Evolutionary conservation across 1,140 invertebrate species (phyloP), one percentile per base, ranked within the genome.

Genomic region (Octopus bimaculoides): DNA sequence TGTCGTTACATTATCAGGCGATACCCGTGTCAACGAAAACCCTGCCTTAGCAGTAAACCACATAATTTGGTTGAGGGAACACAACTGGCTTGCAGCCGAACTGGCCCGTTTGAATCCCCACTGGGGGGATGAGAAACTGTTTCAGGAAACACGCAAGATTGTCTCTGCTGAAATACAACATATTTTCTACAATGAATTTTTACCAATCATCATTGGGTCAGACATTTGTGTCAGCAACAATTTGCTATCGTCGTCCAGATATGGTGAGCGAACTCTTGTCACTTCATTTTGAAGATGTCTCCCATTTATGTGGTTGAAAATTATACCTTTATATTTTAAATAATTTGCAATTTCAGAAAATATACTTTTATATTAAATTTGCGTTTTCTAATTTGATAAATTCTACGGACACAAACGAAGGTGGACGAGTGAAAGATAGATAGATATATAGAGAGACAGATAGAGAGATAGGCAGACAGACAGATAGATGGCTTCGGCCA

Each of bases 31-130:
- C 0, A 98, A 98, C 89, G 96, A 98, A 86, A 92, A 93, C 82
- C 93, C 97, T 12, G 97, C 95, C 5, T 91, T 99, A 5, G 91
- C 96, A 17, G 94, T 95, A n/a, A 97, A 99, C 95, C 98, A 99
- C 87, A 98, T 96, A 0, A 91, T 99, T 77, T 99, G 95, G 94
- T 93, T 99, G 89, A 90, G 98, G 17, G 96, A 99, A 87, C 98
- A 99, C 88, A 99, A 99, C 87, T 91, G 96, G 77, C 91, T 99
- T 75, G 97, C 96, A 12, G 90, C 89, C 8, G 91, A 92, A 84
- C 90, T 99, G 12, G 92, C 93, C 79, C 88, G 92, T 52, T 88
- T 97, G 7, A 99, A 99, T 90, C 94, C 96, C 4, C 79, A 83
- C 17, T 99, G 97, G 88, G 78, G 78, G 52, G 88, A 88, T 54